These are phyloP conservation scores for Encarsia formosa DNA, from an alignment of 2,888 invertebrate genomes.

Conservation along the genomic window DNA sequence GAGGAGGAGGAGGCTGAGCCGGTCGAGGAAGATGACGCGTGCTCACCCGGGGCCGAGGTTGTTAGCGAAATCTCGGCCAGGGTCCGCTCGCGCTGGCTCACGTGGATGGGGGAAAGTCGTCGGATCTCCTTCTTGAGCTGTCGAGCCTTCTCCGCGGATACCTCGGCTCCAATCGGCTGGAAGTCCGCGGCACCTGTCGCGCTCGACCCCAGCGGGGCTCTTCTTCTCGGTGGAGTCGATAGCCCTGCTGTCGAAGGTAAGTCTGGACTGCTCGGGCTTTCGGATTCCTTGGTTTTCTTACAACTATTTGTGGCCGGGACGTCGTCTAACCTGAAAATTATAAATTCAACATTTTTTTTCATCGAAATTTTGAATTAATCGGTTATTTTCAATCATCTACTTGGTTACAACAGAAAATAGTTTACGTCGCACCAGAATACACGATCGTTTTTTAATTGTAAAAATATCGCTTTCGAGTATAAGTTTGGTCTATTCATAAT, in stretches of 20 bases:
- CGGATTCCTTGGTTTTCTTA: neutral
- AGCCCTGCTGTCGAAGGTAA: neutral
- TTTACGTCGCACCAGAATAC: no score
- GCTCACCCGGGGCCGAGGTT: neutral
- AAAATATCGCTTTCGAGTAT: no score
- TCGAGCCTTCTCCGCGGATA: slow-evolving; percentile 44
- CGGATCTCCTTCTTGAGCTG: slow-evolving; percentile 44
- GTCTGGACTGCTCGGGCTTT: neutral
- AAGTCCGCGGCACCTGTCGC: slow-evolving; percentile 41
- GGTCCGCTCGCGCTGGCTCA: slow-evolving; percentile 45
- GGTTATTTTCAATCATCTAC: no score
- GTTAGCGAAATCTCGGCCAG: slow-evolving; percentile 47
- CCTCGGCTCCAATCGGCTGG: slow-evolving; percentile 44
- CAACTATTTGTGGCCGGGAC: neutral
- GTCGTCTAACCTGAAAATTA: no score
- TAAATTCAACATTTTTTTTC: no score
- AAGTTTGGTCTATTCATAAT: no score
- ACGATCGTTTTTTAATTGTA: no score
- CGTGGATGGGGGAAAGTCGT: slow-evolving; percentile 45
- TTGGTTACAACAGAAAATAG: no score
- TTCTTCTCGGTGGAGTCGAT: neutral
- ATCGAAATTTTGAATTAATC: no score
- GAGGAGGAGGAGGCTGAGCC: no score
- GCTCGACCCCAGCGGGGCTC: slow-evolving; percentile 15
- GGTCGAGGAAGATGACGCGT: no score